A percentile compares a stretch with the other conserved stretches of the same genome.
These are phyloP conservation scores for Pangasius djambal DNA, from an alignment of 2,797 vertebrate species.

Conservation along the genomic window DNA sequence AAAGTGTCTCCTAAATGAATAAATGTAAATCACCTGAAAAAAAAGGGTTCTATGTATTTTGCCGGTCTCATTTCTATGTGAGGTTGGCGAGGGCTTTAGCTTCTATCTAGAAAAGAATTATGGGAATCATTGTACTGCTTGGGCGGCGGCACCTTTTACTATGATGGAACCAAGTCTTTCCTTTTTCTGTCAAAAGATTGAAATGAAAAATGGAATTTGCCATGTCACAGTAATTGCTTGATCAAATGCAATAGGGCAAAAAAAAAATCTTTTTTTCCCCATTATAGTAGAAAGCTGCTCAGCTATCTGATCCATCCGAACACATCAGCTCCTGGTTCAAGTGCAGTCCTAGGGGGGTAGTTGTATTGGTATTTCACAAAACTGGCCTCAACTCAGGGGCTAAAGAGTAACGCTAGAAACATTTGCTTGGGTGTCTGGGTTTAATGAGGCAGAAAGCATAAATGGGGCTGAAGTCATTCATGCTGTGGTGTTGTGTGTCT, in stretches of 20 bases:
- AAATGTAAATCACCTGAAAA: neutral
- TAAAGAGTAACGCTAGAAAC: neutral
- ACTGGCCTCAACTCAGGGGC: neutral
- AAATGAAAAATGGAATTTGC: conserved; percentile 6
- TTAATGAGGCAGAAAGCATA: conserved; percentile 28
- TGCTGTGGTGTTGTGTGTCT: conserved; percentile 30
- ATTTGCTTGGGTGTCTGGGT: conserved; percentile 5
- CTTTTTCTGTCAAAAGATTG: neutral
- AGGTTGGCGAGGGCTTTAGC: neutral
- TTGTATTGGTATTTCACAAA: neutral
- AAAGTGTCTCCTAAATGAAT: neutral
- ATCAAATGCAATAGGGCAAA: neutral
- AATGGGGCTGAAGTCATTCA: neutral
- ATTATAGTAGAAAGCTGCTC: neutral
- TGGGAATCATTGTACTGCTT: neutral
- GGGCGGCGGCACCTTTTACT: neutral
- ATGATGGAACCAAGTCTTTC: neutral
- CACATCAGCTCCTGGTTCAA: neutral
- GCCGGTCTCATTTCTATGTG: too few species aligned
- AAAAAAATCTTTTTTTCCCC: neutral
- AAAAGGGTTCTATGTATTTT: neutral
- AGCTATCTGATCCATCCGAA: neutral
- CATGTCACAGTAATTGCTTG: neutral
- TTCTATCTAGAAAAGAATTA: neutral
- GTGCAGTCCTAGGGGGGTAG: neutral